phyloP scores from a whole-genome alignment of 2,888 invertebrate species.

The Poecilus cupreus region DNA sequence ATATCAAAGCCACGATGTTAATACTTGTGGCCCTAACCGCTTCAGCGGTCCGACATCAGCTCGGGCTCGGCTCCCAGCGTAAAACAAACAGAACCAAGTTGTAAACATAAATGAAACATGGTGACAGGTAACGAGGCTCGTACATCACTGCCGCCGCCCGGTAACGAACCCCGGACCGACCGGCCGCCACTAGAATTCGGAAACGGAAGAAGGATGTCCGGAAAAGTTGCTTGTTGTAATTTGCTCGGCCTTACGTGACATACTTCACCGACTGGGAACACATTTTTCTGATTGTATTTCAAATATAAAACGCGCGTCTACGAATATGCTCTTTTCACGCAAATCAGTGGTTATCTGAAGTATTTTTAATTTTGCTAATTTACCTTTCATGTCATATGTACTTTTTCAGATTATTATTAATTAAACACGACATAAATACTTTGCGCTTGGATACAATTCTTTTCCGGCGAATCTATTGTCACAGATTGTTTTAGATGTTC shows the following conservation, averaged over 20 bases:
- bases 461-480: no score
- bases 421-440: no score
- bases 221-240: neutral
- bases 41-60: neutral
- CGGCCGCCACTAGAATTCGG: neutral
- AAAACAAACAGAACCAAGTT: slow-evolving; percentile 29
- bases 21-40: neutral
- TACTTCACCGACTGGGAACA: neutral
- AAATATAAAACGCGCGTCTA: neutral
- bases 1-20: slow-evolving; percentile 2
- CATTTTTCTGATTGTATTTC: no score
- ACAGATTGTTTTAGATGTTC: no score
- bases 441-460: no score
- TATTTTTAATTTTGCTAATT: no score
- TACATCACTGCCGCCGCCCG: slow-evolving; percentile 22
- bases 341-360: neutral
- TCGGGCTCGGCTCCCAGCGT: neutral
- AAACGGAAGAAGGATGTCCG: slow-evolving; percentile 40
- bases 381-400: no score
- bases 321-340: neutral
- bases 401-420: no score
- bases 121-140: slow-evolving; percentile 45
- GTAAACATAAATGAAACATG: slow-evolving; percentile 51
- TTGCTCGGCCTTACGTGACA: neutral
- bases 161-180: slow-evolving; percentile 19